Percentiles rank a stretch among this genome's conserved stretches.
These are phyloP conservation scores for Phytoseiulus persimilis DNA, from an alignment of 2,888 invertebrate species.

Conservation along the genomic window DNA sequence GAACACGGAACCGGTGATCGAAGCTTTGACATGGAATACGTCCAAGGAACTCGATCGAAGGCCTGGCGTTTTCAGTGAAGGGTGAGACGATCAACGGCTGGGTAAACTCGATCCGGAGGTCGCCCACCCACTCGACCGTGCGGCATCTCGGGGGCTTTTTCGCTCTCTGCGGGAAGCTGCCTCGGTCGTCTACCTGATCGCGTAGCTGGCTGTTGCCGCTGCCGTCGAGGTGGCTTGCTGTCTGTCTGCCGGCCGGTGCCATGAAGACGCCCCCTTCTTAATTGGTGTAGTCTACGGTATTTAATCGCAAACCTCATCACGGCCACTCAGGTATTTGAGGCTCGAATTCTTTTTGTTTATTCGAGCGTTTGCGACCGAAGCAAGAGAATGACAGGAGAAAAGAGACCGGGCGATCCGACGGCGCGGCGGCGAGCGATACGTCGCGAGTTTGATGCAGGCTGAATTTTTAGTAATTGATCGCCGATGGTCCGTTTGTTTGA, in stretches of 20 bases:
- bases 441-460: background rate
- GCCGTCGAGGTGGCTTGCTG: background rate
- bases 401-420: background rate
- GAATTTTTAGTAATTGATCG: background rate
- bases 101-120: background rate
- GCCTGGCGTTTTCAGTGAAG: background rate
- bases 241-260: background rate
- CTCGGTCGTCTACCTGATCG: background rate
- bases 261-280: background rate
- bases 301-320: constrained; percentile 5
- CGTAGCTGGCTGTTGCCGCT: background rate
- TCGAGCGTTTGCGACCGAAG: background rate
- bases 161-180: background rate
- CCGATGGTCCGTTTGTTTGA: background rate
- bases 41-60: too few relatives aligned
- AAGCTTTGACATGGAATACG: too few relatives aligned
- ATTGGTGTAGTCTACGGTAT: background rate
- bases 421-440: background rate
- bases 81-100: background rate
- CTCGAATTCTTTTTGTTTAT: background rate
- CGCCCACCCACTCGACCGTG: too few relatives aligned
- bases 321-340: background rate
- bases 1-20: too few relatives aligned
- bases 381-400: background rate
- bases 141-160: background rate